A percentile compares a stretch with the other conserved stretches of the same genome.
Conservation (phyloP, 1,140 invertebrate species). For the Trichonephila inaurata region DNA sequence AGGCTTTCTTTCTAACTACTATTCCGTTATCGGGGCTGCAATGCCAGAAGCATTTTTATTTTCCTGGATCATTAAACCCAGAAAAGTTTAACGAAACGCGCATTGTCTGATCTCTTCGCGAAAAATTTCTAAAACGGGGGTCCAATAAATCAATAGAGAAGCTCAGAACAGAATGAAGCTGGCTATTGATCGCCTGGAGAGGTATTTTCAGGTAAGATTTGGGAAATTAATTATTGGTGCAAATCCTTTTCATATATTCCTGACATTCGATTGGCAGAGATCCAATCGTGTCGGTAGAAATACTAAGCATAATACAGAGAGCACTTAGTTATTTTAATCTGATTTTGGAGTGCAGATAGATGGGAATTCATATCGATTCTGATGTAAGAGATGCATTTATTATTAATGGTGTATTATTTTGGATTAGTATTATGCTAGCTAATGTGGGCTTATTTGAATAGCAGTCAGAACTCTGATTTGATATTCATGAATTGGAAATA, state of each 20-base stretch:
- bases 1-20: neutral
- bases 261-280: neutral
- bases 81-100: slow-evolving; percentile 30
- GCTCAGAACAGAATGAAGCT: neutral
- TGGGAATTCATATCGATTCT: neutral
- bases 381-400: neutral
- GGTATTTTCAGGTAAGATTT: slow-evolving; percentile 45
- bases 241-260: slow-evolving; percentile 36
- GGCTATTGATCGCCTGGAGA: neutral
- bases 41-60: neutral
- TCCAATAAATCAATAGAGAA: slow-evolving; percentile 44
- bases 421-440: too few relatives aligned
- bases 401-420: neutral
- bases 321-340: slow-evolving; percentile 12
- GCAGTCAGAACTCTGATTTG: too few relatives aligned
- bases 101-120: neutral
- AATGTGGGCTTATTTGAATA: too few relatives aligned
- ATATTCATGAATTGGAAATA: too few relatives aligned
- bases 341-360: neutral
- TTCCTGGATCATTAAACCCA: slow-evolving; percentile 23
- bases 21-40: neutral
- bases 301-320: neutral
- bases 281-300: neutral
- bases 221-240: slow-evolving; percentile 37
- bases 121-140: neutral